Base-by-base conservation (phyloP, 2,888 invertebrate species). In the Salpingus planirostris region DNA sequence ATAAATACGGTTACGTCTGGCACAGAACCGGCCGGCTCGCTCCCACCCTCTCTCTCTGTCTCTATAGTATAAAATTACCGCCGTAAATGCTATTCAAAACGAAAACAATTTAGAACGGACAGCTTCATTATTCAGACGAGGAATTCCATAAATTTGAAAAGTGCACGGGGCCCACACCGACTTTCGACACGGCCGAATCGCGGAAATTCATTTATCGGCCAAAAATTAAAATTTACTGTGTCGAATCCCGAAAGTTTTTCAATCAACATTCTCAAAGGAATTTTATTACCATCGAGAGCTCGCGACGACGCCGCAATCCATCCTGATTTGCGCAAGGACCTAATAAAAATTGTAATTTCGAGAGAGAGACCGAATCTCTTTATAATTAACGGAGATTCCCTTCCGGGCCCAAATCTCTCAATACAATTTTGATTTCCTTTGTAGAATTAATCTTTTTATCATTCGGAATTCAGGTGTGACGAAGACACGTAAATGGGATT, bases 1-100 rank as follows among this genome's bases (percentile, higher is more conserved):
- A 47, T 47, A 47, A 47, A 47, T 47, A 46, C 29, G 27, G 40
- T 44, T 46, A 46, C 42, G 39, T 41, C 40, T 47, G 47, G 46
- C 47, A 47, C 41, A 13, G 34, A n/a, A n/a, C n/a, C n/a, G n/a
- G n/a, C n/a, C n/a, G n/a, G n/a, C n/a, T n/a, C n/a, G n/a, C n/a
- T n/a, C n/a, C n/a, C n/a, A n/a, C n/a, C n/a, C n/a, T n/a, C n/a
- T n/a, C n/a, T n/a, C n/a, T 43, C 42, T 27, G 44, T 42, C 40
- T 42, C 43, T 43, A 39, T 44, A 33, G 41, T 44, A 44, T 40
- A 38, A 43, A 47, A 44, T 44, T 46, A 46, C 47, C 31, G 40
- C 40, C 31, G 41, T 46, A 41, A 46, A 47, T 42, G 46, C 42
- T 41, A 46, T 46, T 40, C 35, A 38, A 40, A 40, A 40, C 33